phyloP scores from a whole-genome alignment of 2,888 invertebrate species.

The Choristoneura rosaceana region DNA sequence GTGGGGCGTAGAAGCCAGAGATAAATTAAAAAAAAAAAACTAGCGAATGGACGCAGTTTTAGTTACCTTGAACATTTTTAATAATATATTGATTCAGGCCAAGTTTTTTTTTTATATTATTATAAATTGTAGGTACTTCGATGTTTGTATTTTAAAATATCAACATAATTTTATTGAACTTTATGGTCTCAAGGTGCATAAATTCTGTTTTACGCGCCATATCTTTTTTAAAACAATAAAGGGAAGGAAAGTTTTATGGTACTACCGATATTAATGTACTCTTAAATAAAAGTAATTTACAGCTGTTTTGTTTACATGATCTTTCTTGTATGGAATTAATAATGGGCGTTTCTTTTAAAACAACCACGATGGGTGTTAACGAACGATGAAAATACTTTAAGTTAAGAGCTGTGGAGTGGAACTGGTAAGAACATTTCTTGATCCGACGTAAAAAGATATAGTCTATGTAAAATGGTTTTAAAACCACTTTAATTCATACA shows the following conservation, averaged over 20 bases:
- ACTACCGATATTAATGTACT: conserved; percentile 29
- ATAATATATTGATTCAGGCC: too few species aligned
- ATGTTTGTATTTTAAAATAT: neutral
- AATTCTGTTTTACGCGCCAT: conserved; percentile 25
- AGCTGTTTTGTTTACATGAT: conserved; percentile 22
- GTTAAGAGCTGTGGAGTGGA: neutral
- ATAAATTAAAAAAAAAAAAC: too few species aligned
- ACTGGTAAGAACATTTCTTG: neutral
- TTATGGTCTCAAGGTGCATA: conserved; percentile 21
- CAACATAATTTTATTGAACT: conserved; percentile 1
- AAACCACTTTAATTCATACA: too few species aligned
- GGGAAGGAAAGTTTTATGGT: conserved; percentile 33
- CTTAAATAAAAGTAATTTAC: conserved; percentile 22
- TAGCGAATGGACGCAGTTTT: too few species aligned
- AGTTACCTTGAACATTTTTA: too few species aligned
- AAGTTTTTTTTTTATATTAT: too few species aligned
- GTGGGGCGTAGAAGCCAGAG: too few species aligned
- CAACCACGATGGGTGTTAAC: neutral
- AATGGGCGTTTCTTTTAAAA: conserved; percentile 8
- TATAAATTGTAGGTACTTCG: too few species aligned
- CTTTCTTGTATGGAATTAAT: conserved; percentile 25
- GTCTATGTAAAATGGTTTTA: too few species aligned
- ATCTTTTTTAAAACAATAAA: conserved; percentile 39
- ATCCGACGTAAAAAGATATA: neutral
- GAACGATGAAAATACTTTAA: neutral